Percentiles rank a stretch among this genome's conserved stretches.
Evolutionary conservation across 2,888 invertebrate genomes (phyloP).

Genomic region (Hypomecis atomaria): DNA sequence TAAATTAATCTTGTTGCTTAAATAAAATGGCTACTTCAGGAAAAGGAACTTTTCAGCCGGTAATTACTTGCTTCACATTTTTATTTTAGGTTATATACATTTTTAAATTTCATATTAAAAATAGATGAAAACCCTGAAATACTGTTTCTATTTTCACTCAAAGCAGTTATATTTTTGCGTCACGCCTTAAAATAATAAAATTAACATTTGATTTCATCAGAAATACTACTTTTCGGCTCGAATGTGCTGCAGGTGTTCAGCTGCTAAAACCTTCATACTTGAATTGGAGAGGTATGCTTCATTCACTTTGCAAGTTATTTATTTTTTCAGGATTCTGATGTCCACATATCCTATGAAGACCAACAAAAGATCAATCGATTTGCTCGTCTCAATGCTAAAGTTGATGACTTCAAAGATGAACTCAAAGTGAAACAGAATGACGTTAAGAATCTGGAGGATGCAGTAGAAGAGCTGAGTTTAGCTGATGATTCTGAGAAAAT

Average conservation of each 20-base stretch:
- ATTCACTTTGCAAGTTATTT: background rate
- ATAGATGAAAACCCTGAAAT: background rate
- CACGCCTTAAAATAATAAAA: no score
- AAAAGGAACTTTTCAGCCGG: slow-evolving; percentile 90
- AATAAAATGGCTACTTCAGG: slow-evolving; percentile 71
- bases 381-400: slow-evolving; percentile 95
- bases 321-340: slow-evolving; percentile 90
- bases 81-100: slow-evolving; percentile 24
- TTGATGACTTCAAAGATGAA: slow-evolving; percentile 96
- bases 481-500: slow-evolving; percentile 90
- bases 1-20: background rate
- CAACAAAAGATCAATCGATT: slow-evolving; percentile 99
- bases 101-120: no score
- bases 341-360: slow-evolving; percentile 97
- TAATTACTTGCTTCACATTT: slow-evolving; percentile 62
- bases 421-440: slow-evolving; percentile 94
- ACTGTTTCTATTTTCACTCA: background rate
- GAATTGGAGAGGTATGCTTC: no score
- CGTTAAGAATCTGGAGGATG: slow-evolving; percentile 96
- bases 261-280: no score
- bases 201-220: no score
- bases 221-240: no score
- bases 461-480: slow-evolving; percentile 93
- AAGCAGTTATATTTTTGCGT: no score
- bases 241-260: no score